Evolutionary conservation across 2,113 vertebrate genomes (phyloP), one percentile per base, ranked within the genome.

Genomic region (Grallaria varia): DNA sequence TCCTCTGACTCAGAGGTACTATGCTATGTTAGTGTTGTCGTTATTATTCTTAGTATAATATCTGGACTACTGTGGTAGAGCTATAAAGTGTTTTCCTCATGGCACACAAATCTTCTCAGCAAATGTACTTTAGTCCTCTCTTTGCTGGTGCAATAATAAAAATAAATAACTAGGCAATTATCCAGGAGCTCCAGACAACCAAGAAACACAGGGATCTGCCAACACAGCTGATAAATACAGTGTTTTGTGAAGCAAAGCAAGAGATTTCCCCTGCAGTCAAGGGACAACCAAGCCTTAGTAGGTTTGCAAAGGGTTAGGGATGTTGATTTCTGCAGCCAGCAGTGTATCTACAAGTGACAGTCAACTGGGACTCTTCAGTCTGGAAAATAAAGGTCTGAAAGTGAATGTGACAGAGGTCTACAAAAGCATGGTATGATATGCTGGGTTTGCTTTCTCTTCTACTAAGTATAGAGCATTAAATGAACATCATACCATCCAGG

Each of bases 121-220:
- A 50, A 94, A 95, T 74, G 83, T 77, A 87, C 49, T 87, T 93
- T 71, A 90, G 79, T 58, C 92, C 25, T 12, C 77, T 90, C 45
- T 81, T 90, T 91, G 92, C 67, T 95, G 71, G 55, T 89, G 66
- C 12, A 5, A 21, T 83, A 55, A 79, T 91, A 91, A 86, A 96
- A 87, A 95, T 81, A 98, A 97, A 95, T 95, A 94, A 82, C 66
- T 37, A 69, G 68, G 3, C 8, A 91, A 80, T 86, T 77, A 76
- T 58, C 55, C 44, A 50, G 35, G 42, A 90, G 13, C 60, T 64
- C 40, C 75, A 85, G 42, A 49, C 0, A 1, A 74, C 55, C 25
- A 39, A 78, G 22, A 69, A 28, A 25, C 19, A n/a, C 25, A 77
- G 28, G 59, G 44, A 74, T 33, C 39, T 49, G 87, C 78, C 52